Base-by-base conservation (phyloP, 2,888 invertebrate species). In the Lasioglossum marginatum region DNA sequence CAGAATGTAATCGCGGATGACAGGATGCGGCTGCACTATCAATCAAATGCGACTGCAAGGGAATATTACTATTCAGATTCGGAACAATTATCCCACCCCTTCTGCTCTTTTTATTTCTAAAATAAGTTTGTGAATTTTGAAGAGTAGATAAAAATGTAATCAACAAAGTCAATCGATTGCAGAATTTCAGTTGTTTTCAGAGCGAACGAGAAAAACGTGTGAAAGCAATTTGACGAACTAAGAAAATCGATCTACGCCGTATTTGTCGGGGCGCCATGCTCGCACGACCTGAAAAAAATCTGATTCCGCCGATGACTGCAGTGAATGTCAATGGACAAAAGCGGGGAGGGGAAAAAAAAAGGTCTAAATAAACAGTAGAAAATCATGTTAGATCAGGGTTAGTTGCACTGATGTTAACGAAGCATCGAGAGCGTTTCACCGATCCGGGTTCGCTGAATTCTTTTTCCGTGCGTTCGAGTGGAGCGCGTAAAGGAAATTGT, bases 381-480 rank as follows among this genome's bases (percentile, higher is more conserved):
- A 83, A 82, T 82, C 77, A 27, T 66, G 71, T 83, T 83, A 83
- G 83, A 57, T 68, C 77, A 82, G 82, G 77, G 77, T 83, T 82
- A 82, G 83, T 83, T 83, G 77, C 77, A 83, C 83, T 52, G 77
- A 77, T 82, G 83, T 83, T 83, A 83, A 83, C 83, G 83, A 83
- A 83, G 82, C 77, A 82, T 82, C 73, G 82, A 57, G 66, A 77
- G 52, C 82, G 75, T 83, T 83, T 83, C 66, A 82, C 27, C 72
- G 66, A 82, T 81, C 76, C 63, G 76, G 19, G 63, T 77, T 76
- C 82, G 27, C 8, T 34, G 63, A 66, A 76, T 76, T 43, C 71
- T 76, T 68, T 76, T 76, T 57, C 31, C 23, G 31, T 77, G 57
- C 60, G 72, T 73, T 77, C 81, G 31, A 81, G 63, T 37, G 71